Evolutionary conservation across 2,888 invertebrate species (phyloP), one percentile per base, ranked within the genome.

Genomic region (Nomada flava): DNA sequence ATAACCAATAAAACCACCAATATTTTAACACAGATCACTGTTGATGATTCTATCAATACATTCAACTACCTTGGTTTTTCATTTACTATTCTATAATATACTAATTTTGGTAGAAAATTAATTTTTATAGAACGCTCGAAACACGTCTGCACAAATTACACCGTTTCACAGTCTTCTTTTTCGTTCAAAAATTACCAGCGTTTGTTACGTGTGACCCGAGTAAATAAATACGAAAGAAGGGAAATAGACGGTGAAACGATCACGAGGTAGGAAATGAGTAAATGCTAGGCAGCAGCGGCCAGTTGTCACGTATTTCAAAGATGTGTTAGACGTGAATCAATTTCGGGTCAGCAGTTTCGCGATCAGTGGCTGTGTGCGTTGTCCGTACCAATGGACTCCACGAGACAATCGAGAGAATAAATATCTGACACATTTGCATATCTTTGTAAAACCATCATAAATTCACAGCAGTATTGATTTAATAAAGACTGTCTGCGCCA

Each of bases 321-420:
- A 53, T 65, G 64, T 62, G 71, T 72, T 68, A 47, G 79, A 63
- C 74, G 65, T 69, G 70, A 77, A 80, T 73, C 70, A 73, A 80
- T 84, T 84, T 69, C 79, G 69, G 84, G 77, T 74, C 82, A 76
- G 74, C 75, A 83, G 75, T 85, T 85, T 73, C 77, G 83, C 63
- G 85, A 79, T 73, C 79, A 83, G 59, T 65, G 59, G 36, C 55
- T 26, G 26, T 62, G 69, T 74, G 76, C 67, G 59, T 70, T 74
- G 44, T 60, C 23, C n/a, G 73, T 71, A 80, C 70, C 63, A 75
- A 75, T 75, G 74, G 50, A 13, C 7, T 26, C 52, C 18, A 44
- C 47, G 26, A 72, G 77, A 44, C 62, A 53, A 80, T 69, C 60
- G 65, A 47, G 77, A 63, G 72, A 80, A 80, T 77, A 52, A 77